phyloP scores from a whole-genome alignment of 2,113 vertebrate species.

The Calypte anna region DNA sequence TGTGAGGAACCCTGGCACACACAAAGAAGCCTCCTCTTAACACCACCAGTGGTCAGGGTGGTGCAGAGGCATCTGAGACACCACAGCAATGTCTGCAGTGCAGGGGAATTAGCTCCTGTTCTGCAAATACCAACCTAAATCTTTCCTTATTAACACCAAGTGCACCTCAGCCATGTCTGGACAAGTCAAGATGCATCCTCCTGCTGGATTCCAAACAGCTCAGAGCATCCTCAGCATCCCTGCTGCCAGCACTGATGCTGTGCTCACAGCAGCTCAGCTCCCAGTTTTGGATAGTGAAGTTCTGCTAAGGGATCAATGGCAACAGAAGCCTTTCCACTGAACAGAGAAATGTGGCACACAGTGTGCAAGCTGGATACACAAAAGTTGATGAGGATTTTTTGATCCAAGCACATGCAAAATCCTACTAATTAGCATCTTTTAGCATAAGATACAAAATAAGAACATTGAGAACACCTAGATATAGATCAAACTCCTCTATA shows the following conservation, averaged over 20 bases:
- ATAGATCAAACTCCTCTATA: background rate
- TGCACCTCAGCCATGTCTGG: background rate
- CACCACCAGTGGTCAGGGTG: rapidly evolving
- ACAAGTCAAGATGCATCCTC: background rate
- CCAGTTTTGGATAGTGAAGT: background rate
- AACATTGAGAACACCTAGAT: background rate
- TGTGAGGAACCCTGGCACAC: background rate
- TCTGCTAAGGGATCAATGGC: background rate
- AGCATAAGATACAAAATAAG: background rate
- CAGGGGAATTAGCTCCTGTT: background rate
- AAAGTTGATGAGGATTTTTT: background rate
- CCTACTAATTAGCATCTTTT: background rate
- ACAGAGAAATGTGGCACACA: background rate
- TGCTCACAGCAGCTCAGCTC: background rate
- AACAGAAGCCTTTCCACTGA: background rate
- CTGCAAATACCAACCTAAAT: background rate
- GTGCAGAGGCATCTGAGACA: background rate
- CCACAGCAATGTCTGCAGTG: background rate
- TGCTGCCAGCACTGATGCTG: rapidly evolving
- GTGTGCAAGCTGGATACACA: background rate
- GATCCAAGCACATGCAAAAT: background rate
- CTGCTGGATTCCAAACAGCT: background rate
- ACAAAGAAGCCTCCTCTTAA: rapidly evolving
- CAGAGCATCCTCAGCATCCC: background rate
- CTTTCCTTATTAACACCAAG: background rate